Evolutionary conservation across 2,797 vertebrate genomes (phyloP).

Genomic region (Danio choprae): DNA sequence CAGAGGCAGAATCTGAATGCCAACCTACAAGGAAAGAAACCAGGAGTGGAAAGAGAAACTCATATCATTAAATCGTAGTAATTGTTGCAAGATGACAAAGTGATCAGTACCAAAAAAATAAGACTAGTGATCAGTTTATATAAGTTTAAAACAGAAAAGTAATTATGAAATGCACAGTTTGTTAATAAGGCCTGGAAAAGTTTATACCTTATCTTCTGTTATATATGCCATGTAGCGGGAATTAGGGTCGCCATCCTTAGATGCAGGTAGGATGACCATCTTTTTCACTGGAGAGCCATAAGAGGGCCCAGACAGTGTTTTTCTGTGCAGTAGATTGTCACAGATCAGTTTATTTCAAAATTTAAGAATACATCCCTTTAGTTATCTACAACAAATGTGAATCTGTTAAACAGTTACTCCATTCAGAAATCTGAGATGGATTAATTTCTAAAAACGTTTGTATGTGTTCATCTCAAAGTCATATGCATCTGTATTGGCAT

Average conservation of each 20-base stretch:
- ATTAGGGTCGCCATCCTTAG: conserved; percentile 57
- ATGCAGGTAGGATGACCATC: conserved; percentile 79
- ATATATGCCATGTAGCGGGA: conserved; percentile 84
- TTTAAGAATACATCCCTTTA: too few relatives aligned
- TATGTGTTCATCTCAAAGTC: too few relatives aligned
- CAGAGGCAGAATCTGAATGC: conserved; percentile 90
- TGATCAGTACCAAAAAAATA: neutral
- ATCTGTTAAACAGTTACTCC: too few relatives aligned
- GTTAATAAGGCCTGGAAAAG: conserved; percentile 21
- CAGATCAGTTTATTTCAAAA: too few relatives aligned
- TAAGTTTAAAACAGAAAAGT: neutral
- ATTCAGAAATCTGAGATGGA: too few relatives aligned
- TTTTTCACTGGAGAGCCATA: conserved; percentile 87
- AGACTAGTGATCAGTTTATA: neutral
- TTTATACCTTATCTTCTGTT: conserved; percentile 87
- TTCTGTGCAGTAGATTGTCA: conserved; percentile 74
- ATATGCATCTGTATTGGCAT: too few relatives aligned
- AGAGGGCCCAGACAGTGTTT: conserved; percentile 85
- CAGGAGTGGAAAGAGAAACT: neutral
- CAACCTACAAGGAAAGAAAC: conserved; percentile 78
- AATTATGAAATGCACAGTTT: neutral
- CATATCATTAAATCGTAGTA: conserved; percentile 8
- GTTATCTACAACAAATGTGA: too few relatives aligned
- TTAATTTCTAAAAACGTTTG: too few relatives aligned
- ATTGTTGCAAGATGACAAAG: neutral